Conservation (phyloP, 2,888 invertebrate species). For the Atherix ibis region DNA sequence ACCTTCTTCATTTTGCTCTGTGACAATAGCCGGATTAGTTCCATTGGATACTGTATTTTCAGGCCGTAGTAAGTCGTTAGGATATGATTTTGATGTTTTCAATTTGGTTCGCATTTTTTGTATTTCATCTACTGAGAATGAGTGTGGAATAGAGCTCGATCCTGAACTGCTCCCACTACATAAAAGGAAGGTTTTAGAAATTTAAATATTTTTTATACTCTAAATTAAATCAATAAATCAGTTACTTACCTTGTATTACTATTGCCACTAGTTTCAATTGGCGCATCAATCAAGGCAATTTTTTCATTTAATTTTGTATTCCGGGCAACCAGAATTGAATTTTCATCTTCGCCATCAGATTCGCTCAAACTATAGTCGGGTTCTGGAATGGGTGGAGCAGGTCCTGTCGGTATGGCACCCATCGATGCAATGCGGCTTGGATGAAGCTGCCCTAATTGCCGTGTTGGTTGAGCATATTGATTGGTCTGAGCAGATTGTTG, state of each 20-base stretch:
- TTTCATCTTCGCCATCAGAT: constrained; percentile 56
- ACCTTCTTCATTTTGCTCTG: constrained; percentile 51
- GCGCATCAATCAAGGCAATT: constrained; percentile 32
- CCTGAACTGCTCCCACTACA: constrained; percentile 55
- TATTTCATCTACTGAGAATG: constrained; percentile 77
- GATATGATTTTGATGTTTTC: constrained; percentile 75
- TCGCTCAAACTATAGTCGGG: constrained; percentile 84
- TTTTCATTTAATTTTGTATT: constrained; percentile 39
- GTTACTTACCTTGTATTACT: constrained; percentile 47
- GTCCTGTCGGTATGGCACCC: constrained; percentile 6
- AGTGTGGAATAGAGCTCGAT: constrained; percentile 65
- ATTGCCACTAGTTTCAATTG: constrained; percentile 56
- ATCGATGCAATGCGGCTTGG: constrained; percentile 8
- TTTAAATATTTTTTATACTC: background rate
- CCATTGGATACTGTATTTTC: constrained; percentile 30
- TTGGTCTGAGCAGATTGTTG: constrained; percentile 17
- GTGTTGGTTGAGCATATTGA: constrained; percentile 36
- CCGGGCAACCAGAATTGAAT: constrained; percentile 31
- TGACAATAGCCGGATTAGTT: constrained; percentile 14
- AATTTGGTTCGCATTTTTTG: constrained; percentile 72
- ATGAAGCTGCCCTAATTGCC: constrained; percentile 15
- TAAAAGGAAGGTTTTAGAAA: too few relatives aligned
- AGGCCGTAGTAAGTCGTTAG: constrained; percentile 55
- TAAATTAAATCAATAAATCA: background rate
- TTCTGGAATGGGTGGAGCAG: constrained; percentile 71